Base-by-base conservation (phyloP, 2,797 vertebrate genomes). In the Arrhamphus sclerolepis region DNA sequence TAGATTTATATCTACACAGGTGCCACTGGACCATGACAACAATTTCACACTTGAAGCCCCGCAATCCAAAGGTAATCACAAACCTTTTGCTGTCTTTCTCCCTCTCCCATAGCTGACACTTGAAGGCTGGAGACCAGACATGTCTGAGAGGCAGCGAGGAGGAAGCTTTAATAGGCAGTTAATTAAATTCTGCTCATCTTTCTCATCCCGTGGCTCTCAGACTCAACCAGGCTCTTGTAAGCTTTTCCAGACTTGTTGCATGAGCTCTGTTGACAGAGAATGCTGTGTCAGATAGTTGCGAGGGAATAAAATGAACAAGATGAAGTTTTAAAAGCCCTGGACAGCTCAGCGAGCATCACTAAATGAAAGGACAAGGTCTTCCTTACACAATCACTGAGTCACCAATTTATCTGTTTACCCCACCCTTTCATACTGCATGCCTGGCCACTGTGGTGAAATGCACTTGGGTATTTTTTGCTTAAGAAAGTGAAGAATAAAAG, bases 121-220 rank as follows among this genome's bases (percentile, higher is more conserved):
- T 18, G n/a, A 66, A 74, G 48, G 54, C 51, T 28, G 46, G 61
- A 60, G 61, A 19, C 14, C 16, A 75, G 75, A 65, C 29, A 29
- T 64, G 48, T 68, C 60, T 66, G 64, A 57, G 70, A 56, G 56
- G 47, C 7, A 46, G 57, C 13, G 26, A 68, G 52, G 56, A 21
- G 60, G 69, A 9, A 60, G 55, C 29, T 65, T 55, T 40, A 66
- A 66, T 51, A 29, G 50, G 31, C 46, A 56, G 28, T 53, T 83
- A 70, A 87, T 87, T 77, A 73, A 78, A 82, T 81, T 74, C 59
- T 50, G 19, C 34, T 72, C 66, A 71, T 48, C 65, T 39, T 70
- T 66, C 73, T 76, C 34, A 52, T 62, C 58, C 13, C 39, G 11
- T n/a, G 41, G 44, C 46, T 62, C 56, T 85, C 39, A 34, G n/a